Evolutionary conservation across 2,888 invertebrate genomes (phyloP).

Genomic region (Cerceris rybyensis): DNA sequence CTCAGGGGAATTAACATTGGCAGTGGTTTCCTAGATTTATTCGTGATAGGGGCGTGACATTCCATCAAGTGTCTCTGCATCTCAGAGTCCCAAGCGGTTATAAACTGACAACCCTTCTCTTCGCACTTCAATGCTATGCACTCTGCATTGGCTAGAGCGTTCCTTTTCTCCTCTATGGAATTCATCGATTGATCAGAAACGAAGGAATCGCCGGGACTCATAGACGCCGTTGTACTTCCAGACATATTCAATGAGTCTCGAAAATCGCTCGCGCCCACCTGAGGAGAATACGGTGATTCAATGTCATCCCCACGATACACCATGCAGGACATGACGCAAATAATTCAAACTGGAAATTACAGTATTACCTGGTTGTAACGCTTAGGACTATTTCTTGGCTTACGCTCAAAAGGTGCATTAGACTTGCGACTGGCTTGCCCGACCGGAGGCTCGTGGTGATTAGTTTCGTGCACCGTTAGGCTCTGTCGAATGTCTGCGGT

Average conservation of each 20-base stretch:
- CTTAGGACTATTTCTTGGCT: conserved; percentile 75
- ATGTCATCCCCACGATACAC: no score
- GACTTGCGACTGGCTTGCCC: conserved; percentile 84
- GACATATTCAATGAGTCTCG: conserved; percentile 62
- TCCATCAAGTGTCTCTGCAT: conserved; percentile 81
- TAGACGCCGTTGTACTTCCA: conserved; percentile 45
- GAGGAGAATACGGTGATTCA: background rate
- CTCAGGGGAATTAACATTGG: conserved; percentile 78
- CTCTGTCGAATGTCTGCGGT: conserved; percentile 96
- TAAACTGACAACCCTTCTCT: conserved; percentile 84
- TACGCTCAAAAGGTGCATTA: conserved; percentile 74
- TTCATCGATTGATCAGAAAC: conserved; percentile 54
- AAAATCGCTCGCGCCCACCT: conserved; percentile 79
- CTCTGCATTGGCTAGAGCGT: conserved; percentile 80
- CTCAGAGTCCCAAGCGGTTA: conserved; percentile 84
- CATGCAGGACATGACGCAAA: background rate
- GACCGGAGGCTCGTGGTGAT: conserved; percentile 92
- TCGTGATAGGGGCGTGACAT: conserved; percentile 69
- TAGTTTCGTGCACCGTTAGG: conserved; percentile 95
- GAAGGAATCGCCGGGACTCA: conserved; percentile 49
- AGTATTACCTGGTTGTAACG: conserved; percentile 77
- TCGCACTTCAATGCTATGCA: conserved; percentile 82
- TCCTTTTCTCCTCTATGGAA: conserved; percentile 66
- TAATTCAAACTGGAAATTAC: background rate
- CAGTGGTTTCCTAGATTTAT: conserved; percentile 74